Evolutionary conservation across 2,797 vertebrate species (phyloP).

Genomic region (Characodon lateralis): DNA sequence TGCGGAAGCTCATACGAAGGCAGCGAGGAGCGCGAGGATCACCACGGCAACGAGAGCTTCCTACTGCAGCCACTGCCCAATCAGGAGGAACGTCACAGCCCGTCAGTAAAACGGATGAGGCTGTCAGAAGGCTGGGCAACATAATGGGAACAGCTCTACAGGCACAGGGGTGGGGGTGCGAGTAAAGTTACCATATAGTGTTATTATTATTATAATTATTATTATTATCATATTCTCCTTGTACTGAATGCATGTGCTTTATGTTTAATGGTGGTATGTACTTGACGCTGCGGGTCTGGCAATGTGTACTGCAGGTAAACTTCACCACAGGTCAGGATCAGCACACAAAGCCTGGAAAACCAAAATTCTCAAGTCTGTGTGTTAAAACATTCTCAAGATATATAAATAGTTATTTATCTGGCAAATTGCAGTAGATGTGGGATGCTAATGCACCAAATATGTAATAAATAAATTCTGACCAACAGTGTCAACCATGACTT

Average conservation of each 20-base stretch:
- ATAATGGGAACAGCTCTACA: slow-evolving; percentile 79
- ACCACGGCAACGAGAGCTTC: slow-evolving; percentile 90
- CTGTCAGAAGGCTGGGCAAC: slow-evolving; percentile 97
- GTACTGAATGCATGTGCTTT: slow-evolving; percentile 92
- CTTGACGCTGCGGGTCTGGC: slow-evolving; percentile 19
- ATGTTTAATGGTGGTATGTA: slow-evolving; percentile 85
- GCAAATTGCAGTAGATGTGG: too few relatives aligned
- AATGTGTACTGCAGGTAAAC: slow-evolving; percentile 22
- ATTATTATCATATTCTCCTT: slow-evolving; percentile 77
- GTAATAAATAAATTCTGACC: not conserved
- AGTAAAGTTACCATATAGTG: slow-evolving; percentile 71
- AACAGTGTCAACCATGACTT: not conserved
- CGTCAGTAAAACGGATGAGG: slow-evolving; percentile 93
- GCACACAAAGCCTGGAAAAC: not conserved
- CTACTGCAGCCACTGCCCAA: slow-evolving; percentile 86
- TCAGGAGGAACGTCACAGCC: slow-evolving; percentile 91
- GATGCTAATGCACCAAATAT: not conserved
- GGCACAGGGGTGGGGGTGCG: slow-evolving; percentile 22
- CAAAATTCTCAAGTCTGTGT: not conserved
- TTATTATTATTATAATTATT: slow-evolving; percentile 62
- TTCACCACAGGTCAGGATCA: slow-evolving; percentile 14
- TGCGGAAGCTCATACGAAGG: slow-evolving; percentile 96
- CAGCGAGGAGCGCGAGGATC: slow-evolving; percentile 92
- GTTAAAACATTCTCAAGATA: not conserved
- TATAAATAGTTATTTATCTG: not conserved